Base-by-base conservation (phyloP, 2,113 vertebrate genomes). In the Cebidichthys violaceus region DNA sequence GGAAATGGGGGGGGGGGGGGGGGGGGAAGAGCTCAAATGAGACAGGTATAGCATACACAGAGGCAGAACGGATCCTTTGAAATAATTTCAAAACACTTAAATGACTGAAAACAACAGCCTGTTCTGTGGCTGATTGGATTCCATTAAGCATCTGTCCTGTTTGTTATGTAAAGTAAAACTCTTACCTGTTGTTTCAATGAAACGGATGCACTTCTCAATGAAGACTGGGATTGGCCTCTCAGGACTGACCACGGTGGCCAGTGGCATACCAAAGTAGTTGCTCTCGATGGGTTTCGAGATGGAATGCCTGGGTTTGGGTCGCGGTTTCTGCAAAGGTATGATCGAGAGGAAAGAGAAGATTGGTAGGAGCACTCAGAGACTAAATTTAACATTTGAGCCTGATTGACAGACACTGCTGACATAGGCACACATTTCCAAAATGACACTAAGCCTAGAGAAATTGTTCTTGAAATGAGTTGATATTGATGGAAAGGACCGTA, bases 121-220 rank as follows among this genome's bases (percentile, higher is more conserved):
- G 66, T 9, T 22, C 20, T 52, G 45, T 10, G 11, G n/a, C 54
- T 6, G 54, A 55, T 4, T 45, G 29, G 9, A 45, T 60, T 9
- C 9, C 14, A 45, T 61, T 35, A 33, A 35, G 45, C 2, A 15
- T 31, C 9, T 62, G 35, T 2, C 2, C 15, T 61, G 13, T 7
- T 61, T 24, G 24, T 20, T 14, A 13, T 1, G 18, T 31, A 24
- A 29, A 31, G 6, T 35, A 6, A 24, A 62, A 47, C 8, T 47
- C 95, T 95, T 88, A 99, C 97, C 97, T 45, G 95, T 99, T 0
- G 96, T 95, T 85, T 99, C 98, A 75, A 99, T 99, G 94, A 96
- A 99, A 78, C 96, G 96, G 55, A 99, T 97, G 88, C 98, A 99
- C 65, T 97, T 95, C 90, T 99, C 97, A 9, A 99, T 98, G 85